Evolutionary conservation across 2,888 invertebrate species (phyloP).

Genomic region (Quadroppia sp.): DNA sequence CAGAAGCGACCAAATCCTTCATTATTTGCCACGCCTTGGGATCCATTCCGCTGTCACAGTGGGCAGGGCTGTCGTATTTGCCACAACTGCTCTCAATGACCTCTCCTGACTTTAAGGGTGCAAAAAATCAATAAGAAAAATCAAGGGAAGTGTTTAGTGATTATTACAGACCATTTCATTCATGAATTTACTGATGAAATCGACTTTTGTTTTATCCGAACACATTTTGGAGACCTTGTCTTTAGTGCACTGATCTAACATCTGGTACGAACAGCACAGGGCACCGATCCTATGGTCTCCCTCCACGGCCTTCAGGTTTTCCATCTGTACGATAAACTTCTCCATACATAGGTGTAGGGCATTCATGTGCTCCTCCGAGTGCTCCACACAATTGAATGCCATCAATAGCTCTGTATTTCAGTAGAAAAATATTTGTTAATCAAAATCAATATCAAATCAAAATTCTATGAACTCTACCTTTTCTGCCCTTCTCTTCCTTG

Average conservation of each 20-base stretch:
- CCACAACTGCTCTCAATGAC: background rate
- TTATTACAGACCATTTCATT: background rate
- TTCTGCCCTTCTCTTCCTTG: background rate
- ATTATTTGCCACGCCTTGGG: background rate
- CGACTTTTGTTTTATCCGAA: background rate
- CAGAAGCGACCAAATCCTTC: slow-evolving; percentile 6
- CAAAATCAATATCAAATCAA: too few species aligned
- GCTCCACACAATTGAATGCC: background rate
- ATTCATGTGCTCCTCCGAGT: background rate
- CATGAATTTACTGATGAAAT: background rate
- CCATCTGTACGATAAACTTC: slow-evolving; percentile 11
- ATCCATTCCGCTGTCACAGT: slow-evolving; percentile 1
- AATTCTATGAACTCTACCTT: too few species aligned
- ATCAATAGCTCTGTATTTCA: background rate
- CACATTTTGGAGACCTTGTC: background rate
- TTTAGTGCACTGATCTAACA: background rate
- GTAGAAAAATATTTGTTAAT: background rate
- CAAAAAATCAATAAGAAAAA: background rate
- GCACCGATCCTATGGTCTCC: slow-evolving; percentile 13
- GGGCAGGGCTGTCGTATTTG: background rate
- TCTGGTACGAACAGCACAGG: background rate
- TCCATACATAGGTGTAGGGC: background rate
- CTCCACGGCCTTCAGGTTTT: background rate
- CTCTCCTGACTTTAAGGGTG: background rate
- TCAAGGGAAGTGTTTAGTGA: background rate